Evolutionary conservation across 1,140 invertebrate species (phyloP).

Genomic region (Myzus persicae): DNA sequence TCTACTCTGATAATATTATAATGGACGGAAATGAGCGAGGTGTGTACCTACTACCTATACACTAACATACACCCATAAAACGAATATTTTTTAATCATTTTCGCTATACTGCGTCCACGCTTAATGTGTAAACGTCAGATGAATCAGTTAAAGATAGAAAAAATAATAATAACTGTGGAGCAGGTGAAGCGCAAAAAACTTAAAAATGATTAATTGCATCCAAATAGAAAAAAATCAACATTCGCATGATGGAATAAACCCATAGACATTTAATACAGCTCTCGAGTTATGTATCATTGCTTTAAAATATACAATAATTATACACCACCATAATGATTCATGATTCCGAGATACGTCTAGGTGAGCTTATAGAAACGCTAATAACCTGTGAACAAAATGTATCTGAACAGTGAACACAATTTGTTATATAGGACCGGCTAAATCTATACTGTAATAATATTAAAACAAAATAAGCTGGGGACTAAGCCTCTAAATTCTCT

Average conservation of each 20-base stretch:
- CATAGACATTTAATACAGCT: background rate
- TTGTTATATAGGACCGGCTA: too few relatives aligned
- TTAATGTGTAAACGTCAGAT: background rate
- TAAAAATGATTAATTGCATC: conserved; percentile 12
- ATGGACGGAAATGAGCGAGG: background rate
- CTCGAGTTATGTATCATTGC: background rate
- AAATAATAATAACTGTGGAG: background rate
- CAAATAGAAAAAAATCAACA: background rate
- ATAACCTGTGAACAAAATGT: background rate
- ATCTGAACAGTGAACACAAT: too few relatives aligned
- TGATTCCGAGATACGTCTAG: background rate
- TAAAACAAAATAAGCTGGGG: too few relatives aligned
- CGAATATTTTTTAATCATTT: background rate
- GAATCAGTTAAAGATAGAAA: background rate
- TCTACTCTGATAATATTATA: background rate
- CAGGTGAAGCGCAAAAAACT: background rate
- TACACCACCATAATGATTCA: background rate
- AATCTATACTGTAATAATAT: too few relatives aligned
- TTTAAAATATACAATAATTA: background rate
- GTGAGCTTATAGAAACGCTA: background rate
- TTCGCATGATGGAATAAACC: background rate
- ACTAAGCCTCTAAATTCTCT: too few relatives aligned
- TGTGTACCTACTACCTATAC: background rate
- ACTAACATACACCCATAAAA: background rate
- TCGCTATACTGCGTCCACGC: background rate